Evolutionary conservation across 92 coral and sea anemone genomes (phyloP).

Genomic region (Epizoanthus fatuus): DNA sequence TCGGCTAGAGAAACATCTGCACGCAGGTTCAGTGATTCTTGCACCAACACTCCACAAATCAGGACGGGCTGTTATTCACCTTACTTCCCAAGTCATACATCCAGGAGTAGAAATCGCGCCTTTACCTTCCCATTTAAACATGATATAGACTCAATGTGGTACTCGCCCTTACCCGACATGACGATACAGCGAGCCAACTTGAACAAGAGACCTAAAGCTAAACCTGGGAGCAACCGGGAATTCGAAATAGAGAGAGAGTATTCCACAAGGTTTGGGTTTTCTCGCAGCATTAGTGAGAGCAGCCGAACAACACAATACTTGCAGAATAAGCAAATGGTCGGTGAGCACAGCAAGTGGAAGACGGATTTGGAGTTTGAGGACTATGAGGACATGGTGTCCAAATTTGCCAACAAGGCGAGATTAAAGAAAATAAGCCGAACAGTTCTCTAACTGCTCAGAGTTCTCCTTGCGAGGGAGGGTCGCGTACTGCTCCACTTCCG

Average conservation of each 20-base stretch:
- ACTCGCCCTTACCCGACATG: conserved; percentile 1
- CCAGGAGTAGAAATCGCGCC: not conserved
- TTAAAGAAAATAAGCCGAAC: conserved; percentile 1
- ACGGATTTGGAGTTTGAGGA: not conserved
- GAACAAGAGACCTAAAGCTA: conserved; percentile 4
- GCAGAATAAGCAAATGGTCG: not conserved
- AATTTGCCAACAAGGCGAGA: not conserved
- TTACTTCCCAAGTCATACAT: not conserved
- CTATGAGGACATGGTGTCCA: not conserved
- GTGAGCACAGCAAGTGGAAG: not conserved
- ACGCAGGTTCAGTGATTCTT: not conserved
- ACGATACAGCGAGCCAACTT: not conserved
- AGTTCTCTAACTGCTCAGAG: not conserved
- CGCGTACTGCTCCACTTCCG: not conserved
- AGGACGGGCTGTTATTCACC: not conserved
- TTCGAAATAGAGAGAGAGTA: not conserved
- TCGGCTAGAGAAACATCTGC: not conserved
- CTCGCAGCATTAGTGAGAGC: not conserved
- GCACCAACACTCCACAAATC: not conserved
- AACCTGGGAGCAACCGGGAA: not conserved
- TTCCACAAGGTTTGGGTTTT: not conserved
- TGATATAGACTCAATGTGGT: not conserved
- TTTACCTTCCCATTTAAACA: not conserved
- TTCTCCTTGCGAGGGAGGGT: not conserved
- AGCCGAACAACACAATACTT: not conserved